Evolutionary conservation across 2,113 vertebrate genomes (phyloP).

Genomic region (Pseudopodoces humilis): DNA sequence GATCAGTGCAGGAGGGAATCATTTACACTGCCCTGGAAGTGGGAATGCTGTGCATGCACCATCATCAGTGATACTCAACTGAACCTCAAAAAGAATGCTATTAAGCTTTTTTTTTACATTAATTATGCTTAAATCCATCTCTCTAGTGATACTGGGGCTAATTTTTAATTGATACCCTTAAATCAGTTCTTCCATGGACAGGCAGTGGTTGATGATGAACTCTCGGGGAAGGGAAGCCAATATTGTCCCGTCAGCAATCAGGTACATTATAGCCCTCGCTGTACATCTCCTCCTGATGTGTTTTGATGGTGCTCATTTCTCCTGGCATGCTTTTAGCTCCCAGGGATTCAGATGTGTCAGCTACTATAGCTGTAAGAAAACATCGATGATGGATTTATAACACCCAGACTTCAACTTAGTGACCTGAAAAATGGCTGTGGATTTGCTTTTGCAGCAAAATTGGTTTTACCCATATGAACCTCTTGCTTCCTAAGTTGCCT

Average conservation of each 20-base stretch:
- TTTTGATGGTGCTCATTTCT: slow-evolving; percentile 54
- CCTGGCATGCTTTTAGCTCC: slow-evolving; percentile 58
- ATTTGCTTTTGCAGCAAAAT: slow-evolving; percentile 65
- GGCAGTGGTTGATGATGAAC: slow-evolving; percentile 9
- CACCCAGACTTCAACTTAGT: slow-evolving; percentile 46
- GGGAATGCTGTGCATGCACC: neutral
- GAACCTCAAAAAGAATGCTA: neutral
- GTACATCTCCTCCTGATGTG: neutral
- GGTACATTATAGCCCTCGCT: neutral
- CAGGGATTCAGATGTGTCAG: slow-evolving; percentile 70
- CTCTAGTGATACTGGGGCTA: neutral
- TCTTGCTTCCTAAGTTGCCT: neutral
- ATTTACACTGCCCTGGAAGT: neutral
- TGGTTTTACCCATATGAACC: neutral
- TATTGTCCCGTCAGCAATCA: slow-evolving; percentile 6
- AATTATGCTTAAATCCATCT: slow-evolving; percentile 17
- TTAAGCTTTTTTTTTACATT: slow-evolving; percentile 35
- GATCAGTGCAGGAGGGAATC: neutral
- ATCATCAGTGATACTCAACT: neutral
- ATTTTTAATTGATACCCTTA: slow-evolving; percentile 51
- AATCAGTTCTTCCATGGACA: slow-evolving; percentile 46
- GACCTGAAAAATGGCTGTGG: slow-evolving; percentile 54
- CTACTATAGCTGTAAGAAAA: slow-evolving; percentile 66
- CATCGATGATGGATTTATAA: slow-evolving; percentile 65
- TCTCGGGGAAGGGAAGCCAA: neutral